A percentile compares a stretch with the other conserved stretches of the same genome.
Conservation (phyloP, 2,113 vertebrate genomes). For the Dasyornis broadbenti region DNA sequence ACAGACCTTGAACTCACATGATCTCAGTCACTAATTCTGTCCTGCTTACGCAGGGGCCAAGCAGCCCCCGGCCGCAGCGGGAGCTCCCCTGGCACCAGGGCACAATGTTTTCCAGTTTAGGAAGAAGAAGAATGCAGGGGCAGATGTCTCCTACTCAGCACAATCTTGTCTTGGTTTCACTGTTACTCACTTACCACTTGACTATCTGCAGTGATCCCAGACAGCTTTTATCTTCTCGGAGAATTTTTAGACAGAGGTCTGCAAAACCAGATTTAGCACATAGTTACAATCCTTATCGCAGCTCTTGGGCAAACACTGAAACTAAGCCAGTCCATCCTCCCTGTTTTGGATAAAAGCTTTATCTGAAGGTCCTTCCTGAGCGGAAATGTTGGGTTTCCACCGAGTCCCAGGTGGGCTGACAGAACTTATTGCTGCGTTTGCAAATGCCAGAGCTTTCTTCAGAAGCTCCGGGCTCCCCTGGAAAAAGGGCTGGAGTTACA, state of each 20-base stretch:
- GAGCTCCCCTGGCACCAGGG: background rate
- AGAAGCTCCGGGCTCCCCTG: background rate
- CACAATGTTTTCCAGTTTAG: background rate
- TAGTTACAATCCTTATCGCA: conserved; percentile 22
- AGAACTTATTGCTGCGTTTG: background rate
- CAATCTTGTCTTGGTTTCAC: conserved; percentile 33
- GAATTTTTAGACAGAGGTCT: conserved; percentile 76
- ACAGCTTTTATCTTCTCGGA: conserved; percentile 75
- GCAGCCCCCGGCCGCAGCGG: background rate
- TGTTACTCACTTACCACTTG: conserved; percentile 74
- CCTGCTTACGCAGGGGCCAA: background rate
- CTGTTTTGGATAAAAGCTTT: background rate
- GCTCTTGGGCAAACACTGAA: conserved; percentile 5
- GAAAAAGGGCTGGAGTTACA: background rate
- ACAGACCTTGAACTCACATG: background rate
- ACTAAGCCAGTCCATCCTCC: background rate
- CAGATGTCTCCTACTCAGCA: conserved; percentile 37
- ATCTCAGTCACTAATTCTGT: conserved; percentile 4
- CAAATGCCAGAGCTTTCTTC: background rate
- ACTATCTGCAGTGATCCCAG: conserved; percentile 73
- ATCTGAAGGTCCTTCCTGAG: conserved; percentile 9
- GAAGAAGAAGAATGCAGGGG: background rate
- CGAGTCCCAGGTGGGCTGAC: background rate
- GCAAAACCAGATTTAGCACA: conserved; percentile 60
- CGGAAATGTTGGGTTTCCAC: background rate